Conservation (phyloP, 1,140 invertebrate genomes). For the Nomia melanderi region DNA sequence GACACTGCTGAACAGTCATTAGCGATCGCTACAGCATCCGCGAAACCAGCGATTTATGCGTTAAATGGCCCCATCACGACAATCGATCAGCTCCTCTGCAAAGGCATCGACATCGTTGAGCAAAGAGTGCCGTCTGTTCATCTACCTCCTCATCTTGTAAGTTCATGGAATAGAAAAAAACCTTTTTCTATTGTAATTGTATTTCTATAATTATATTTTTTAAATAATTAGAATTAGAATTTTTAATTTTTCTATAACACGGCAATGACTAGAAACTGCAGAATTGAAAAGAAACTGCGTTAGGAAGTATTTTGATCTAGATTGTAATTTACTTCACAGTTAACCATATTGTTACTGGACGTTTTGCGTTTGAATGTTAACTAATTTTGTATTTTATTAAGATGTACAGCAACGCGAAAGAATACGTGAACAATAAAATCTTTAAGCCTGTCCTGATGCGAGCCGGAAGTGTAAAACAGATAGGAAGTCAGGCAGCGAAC, state of each 20-base stretch:
- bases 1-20: constrained; percentile 87
- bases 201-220: too few species aligned
- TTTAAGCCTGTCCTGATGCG: constrained; percentile 86
- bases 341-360: too few species aligned
- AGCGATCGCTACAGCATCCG: constrained; percentile 84
- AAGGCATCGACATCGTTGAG: constrained; percentile 89
- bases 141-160: constrained; percentile 88
- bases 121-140: constrained; percentile 88
- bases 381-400: constrained; percentile 64
- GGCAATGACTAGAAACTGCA: too few species aligned
- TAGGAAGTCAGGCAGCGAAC: constrained; percentile 86
- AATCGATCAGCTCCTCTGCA: constrained; percentile 88
- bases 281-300: too few species aligned
- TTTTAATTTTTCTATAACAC: too few species aligned
- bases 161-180: too few species aligned
- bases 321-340: too few species aligned
- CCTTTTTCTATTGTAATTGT: too few species aligned
- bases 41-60: constrained; percentile 85
- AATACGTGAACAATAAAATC: constrained; percentile 85
- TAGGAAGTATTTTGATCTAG: too few species aligned
- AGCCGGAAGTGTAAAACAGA: constrained; percentile 89
- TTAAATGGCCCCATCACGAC: constrained; percentile 86
- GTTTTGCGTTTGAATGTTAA: not conserved
- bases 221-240: too few species aligned
- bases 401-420: constrained; percentile 89